A percentile compares a stretch with the other conserved stretches of the same genome.
Conservation (phyloP, 2,113 vertebrate species). For the Datnioides undecimradiatus region DNA sequence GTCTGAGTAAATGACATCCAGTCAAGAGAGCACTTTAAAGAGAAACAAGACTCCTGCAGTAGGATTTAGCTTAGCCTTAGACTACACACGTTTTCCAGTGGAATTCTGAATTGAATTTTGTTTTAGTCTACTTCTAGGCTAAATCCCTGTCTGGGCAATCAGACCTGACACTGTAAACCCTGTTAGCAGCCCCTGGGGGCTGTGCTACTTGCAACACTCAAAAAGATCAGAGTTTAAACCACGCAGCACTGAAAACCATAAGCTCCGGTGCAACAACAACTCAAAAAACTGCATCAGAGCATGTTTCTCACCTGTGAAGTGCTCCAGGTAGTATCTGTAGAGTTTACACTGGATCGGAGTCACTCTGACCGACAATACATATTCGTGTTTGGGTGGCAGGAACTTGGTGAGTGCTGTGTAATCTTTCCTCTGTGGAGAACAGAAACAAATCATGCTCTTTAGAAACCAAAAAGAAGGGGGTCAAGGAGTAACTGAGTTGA, state of each 20-base stretch:
- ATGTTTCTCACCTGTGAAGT: conserved; percentile 91
- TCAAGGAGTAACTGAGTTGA: not conserved
- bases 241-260: not conserved
- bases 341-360: conserved; percentile 95
- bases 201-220: conserved; percentile 4
- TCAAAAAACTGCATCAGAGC: not conserved
- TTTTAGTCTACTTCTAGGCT: conserved; percentile 23
- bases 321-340: conserved; percentile 96
- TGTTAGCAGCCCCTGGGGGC: conserved; percentile 22
- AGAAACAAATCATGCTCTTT: not conserved
- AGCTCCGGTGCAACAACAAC: not conserved
- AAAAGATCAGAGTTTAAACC: conserved; percentile 1
- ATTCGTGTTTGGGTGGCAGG: conserved; percentile 97
- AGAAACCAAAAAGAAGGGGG: not conserved
- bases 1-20: conserved; percentile 40
- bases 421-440: conserved; percentile 91
- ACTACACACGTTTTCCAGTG: conserved; percentile 23
- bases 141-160: conserved; percentile 33
- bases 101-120: conserved; percentile 32
- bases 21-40: conserved; percentile 39
- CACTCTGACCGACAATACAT: conserved; percentile 93
- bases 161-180: conserved; percentile 6
- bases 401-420: conserved; percentile 98
- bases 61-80: conserved; percentile 28
- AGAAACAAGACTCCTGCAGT: conserved; percentile 31